phyloP scores from a whole-genome alignment of 23 tunicate genomes.

The Trididemnum clinides region DNA sequence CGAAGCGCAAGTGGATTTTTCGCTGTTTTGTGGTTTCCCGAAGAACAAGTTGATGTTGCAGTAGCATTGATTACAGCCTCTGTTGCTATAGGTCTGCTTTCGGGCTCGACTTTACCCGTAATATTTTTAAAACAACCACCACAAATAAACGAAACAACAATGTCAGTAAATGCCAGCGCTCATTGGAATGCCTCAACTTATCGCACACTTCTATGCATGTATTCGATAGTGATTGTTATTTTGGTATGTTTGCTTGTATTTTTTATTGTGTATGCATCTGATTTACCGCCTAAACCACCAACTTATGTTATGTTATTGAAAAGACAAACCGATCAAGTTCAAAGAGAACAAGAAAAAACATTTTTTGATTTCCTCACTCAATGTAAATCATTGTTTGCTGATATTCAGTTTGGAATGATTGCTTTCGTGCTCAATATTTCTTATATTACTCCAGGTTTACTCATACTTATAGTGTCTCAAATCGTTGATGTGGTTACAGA shows the following conservation, averaged over 20 bases:
- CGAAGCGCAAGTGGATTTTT: neutral
- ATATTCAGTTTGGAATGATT: too few relatives aligned
- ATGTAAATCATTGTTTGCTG: too few relatives aligned
- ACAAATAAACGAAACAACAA: neutral
- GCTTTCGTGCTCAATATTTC: too few relatives aligned
- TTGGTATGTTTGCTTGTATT: neutral
- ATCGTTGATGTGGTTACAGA: too few relatives aligned
- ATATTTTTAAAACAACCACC: neutral
- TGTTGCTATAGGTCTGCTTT: neutral
- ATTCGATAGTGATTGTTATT: neutral
- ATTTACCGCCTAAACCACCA: constrained; percentile 1
- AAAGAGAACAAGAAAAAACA: neutral
- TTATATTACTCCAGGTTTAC: too few relatives aligned
- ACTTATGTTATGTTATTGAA: neutral
- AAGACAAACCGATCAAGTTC: neutral
- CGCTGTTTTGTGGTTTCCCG: constrained; percentile 30
- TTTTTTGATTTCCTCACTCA: too few relatives aligned
- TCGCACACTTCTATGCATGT: neutral
- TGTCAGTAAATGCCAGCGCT: neutral
- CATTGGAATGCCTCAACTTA: neutral
- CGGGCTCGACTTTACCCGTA: neutral
- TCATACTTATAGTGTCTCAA: too few relatives aligned
- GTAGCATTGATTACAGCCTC: neutral
- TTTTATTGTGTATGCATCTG: neutral
- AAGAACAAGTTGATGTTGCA: constrained; percentile 14